A percentile compares a stretch with the other conserved stretches of the same genome.
phyloP scores from a whole-genome alignment of 2,113 vertebrate species.

The Sander lucioperca region DNA sequence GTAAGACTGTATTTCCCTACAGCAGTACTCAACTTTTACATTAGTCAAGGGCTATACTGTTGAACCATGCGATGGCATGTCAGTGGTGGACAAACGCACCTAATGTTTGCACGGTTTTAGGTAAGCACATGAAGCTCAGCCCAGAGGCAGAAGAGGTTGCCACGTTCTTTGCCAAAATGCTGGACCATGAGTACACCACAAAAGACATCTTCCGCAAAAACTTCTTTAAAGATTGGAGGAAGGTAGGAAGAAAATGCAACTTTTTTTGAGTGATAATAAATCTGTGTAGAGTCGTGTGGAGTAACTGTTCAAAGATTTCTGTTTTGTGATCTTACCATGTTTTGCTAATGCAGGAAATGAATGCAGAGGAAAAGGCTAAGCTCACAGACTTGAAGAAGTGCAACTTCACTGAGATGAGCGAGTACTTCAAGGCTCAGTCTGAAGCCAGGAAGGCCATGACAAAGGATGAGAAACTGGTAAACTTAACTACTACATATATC shows the following conservation, averaged over 20 bases:
- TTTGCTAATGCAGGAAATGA: slow-evolving; percentile 91
- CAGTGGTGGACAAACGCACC: too few relatives aligned
- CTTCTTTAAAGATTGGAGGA: slow-evolving; percentile 98
- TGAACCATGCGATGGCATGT: not conserved
- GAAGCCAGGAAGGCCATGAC: slow-evolving; percentile 96
- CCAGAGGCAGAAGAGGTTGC: slow-evolving; percentile 96
- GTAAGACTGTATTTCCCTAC: slow-evolving; percentile 75
- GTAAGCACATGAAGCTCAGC: slow-evolving; percentile 94
- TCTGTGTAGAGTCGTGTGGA: not conserved
- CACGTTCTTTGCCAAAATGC: slow-evolving; percentile 98
- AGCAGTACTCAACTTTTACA: not conserved
- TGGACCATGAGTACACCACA: slow-evolving; percentile 98
- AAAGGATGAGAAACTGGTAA: slow-evolving; percentile 96
- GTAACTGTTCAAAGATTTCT: not conserved
- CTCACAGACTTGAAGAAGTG: slow-evolving; percentile 95
- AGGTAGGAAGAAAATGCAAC: slow-evolving; percentile 81
- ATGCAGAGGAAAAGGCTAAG: slow-evolving; percentile 90
- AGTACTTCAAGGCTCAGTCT: slow-evolving; percentile 96
- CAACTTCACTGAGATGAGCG: slow-evolving; percentile 92
- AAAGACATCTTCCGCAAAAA: slow-evolving; percentile 99
- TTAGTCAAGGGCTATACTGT: too few relatives aligned
- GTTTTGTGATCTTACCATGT: not conserved
- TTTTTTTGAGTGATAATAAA: too few relatives aligned
- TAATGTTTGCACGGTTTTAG: slow-evolving; percentile 71
- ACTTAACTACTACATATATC: not conserved